These are phyloP conservation scores for Zaprionus capensis DNA, from an alignment of 1,140 invertebrate genomes.

Conservation along the genomic window DNA sequence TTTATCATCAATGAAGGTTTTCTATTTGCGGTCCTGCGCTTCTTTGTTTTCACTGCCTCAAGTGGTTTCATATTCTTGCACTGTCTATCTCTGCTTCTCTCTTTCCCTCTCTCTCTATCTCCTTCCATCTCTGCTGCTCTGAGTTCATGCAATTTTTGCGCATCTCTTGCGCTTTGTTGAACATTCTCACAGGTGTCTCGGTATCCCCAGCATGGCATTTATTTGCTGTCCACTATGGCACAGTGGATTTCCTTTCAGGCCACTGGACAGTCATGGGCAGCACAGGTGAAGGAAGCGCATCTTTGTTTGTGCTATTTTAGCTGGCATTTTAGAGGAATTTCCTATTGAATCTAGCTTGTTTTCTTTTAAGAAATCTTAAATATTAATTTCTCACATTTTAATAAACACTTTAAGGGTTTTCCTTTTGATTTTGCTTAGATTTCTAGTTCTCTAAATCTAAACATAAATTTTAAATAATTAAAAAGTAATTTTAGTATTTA, in stretches of 20 bases:
- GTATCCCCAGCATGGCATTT: slow-evolving; percentile 34
- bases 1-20: slow-evolving; percentile 31
- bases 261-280: slow-evolving; percentile 4
- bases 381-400: not conserved
- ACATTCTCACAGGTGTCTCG: slow-evolving; percentile 75
- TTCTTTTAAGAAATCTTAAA: not conserved
- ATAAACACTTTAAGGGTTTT: not conserved
- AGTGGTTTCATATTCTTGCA: slow-evolving; percentile 66
- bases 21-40: slow-evolving; percentile 55
- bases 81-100: not conserved
- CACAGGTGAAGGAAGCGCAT: not conserved
- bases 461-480: not conserved
- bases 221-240: slow-evolving; percentile 64
- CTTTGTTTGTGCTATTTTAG: not conserved
- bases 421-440: too few relatives aligned
- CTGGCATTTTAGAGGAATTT: not conserved
- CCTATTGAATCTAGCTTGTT: not conserved
- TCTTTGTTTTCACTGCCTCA: slow-evolving; percentile 59
- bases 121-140: slow-evolving; percentile 46
- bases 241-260: slow-evolving; percentile 56
- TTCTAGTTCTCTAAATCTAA: not conserved
- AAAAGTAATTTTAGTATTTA: too few relatives aligned
- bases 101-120: not conserved
- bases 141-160: slow-evolving; percentile 74
- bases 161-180: slow-evolving; percentile 74